Evolutionary conservation across 1,140 invertebrate species (phyloP).

Genomic region (Hypsibius dujardini): DNA sequence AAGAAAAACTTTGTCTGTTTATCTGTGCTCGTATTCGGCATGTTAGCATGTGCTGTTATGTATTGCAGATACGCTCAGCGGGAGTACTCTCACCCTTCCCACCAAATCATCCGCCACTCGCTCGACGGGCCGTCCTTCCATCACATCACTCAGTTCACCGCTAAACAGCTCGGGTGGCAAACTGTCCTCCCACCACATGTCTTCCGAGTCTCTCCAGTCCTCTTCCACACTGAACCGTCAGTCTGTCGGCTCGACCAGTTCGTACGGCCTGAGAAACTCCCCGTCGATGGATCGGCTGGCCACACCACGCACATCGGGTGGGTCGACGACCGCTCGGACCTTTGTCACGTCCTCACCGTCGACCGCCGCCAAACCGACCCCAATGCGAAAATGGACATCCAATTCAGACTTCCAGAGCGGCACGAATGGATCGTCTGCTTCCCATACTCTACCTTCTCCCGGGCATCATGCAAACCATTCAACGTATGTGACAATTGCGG

Average conservation of each 20-base stretch:
- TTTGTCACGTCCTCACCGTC: background rate
- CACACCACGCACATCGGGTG: background rate
- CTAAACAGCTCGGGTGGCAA: background rate
- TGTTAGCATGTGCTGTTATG: background rate
- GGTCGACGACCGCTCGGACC: background rate
- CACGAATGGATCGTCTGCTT: no score
- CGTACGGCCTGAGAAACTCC: background rate
- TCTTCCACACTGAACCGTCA: background rate
- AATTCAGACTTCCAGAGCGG: slow-evolving; percentile 15
- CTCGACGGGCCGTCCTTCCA: background rate
- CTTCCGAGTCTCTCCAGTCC: slow-evolving; percentile 3
- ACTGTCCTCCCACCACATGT: background rate
- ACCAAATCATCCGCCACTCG: slow-evolving; percentile 3
- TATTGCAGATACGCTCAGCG: background rate
- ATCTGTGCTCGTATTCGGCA: no score
- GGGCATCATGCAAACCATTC: no score
- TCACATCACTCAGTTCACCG: background rate
- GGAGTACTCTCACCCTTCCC: slow-evolving; percentile 10
- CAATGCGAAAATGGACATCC: slow-evolving; percentile 16
- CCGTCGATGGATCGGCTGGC: slow-evolving; percentile 10
- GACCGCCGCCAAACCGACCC: background rate
- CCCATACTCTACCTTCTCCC: no score
- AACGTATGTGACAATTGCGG: no score
- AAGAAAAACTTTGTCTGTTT: no score
- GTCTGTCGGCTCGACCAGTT: background rate